Percentiles rank a stretch among this genome's conserved stretches.
phyloP scores from a whole-genome alignment of 2,888 invertebrate species.

The Eupithecia vulgata region DNA sequence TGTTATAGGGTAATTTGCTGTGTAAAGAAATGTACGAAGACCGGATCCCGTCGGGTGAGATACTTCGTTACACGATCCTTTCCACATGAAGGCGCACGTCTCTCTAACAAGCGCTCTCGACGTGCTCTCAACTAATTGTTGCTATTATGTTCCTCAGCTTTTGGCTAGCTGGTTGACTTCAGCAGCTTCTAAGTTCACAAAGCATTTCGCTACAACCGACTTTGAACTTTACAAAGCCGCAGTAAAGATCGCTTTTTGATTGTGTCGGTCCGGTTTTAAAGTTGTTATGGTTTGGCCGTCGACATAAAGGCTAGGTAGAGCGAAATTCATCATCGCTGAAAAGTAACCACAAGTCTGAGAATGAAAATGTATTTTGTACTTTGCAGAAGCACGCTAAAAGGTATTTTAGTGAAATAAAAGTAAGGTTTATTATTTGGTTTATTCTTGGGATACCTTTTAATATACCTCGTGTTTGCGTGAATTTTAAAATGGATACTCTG shows the following conservation, averaged over 20 bases:
- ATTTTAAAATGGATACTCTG: not conserved
- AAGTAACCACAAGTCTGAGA: not conserved
- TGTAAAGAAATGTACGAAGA: not conserved
- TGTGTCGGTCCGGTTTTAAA: not conserved
- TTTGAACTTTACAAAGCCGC: conserved; percentile 3
- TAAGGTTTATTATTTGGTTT: not conserved
- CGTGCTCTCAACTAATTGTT: conserved; percentile 26
- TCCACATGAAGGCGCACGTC: not conserved
- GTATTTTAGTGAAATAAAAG: not conserved
- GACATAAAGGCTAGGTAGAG: not conserved
- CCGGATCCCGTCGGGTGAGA: not conserved
- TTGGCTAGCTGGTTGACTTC: conserved; percentile 6
- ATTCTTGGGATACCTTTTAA: no score
- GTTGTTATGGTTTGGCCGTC: not conserved
- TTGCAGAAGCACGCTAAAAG: not conserved
- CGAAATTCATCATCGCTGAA: not conserved
- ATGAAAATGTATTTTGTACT: not conserved
- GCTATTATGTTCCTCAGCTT: conserved; percentile 17
- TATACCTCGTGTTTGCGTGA: no score
- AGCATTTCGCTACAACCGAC: not conserved
- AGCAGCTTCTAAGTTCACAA: not conserved
- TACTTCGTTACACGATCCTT: not conserved
- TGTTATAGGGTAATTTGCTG: not conserved
- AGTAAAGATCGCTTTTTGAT: conserved; percentile 1
- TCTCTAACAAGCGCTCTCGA: conserved; percentile 18